Evolutionary conservation across 1,140 invertebrate species (phyloP).

Genomic region (Aphaenogaster rudis): DNA sequence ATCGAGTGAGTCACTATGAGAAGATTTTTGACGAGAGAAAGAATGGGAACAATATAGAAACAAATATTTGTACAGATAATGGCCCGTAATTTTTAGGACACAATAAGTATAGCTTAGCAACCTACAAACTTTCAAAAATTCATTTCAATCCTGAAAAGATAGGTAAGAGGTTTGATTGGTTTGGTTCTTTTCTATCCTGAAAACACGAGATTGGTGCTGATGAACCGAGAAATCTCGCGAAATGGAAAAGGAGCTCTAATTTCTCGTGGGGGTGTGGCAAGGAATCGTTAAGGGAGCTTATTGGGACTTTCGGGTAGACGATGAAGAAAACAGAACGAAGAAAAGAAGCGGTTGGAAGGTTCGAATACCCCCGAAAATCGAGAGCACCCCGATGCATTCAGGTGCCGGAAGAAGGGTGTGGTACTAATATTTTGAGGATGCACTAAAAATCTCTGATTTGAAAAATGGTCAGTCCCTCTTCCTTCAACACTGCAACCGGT

Average conservation of each 20-base stretch:
- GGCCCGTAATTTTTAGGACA: conserved; percentile 16
- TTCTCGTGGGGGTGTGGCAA: conserved; percentile 71
- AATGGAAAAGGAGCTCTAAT: conserved; percentile 61
- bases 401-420: conserved; percentile 76
- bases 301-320: conserved; percentile 24
- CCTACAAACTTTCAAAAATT: background rate
- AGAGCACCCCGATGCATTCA: conserved; percentile 62
- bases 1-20: background rate
- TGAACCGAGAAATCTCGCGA: conserved; percentile 66
- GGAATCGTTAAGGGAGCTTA: conserved; percentile 72
- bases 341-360: conserved; percentile 54
- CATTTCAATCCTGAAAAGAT: conserved; percentile 12
- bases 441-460: conserved; percentile 57
- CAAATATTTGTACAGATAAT: conserved; percentile 49
- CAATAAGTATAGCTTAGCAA: conserved; percentile 42
- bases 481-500: conserved; percentile 37
- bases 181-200: conserved; percentile 43
- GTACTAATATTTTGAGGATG: conserved; percentile 53
- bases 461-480: conserved; percentile 63
- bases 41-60: background rate
- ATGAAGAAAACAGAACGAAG: conserved; percentile 51
- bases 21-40: conserved; percentile 21
- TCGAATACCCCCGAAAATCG: conserved; percentile 67
- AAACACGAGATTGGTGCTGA: conserved; percentile 24
- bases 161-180: conserved; percentile 32